Evolutionary conservation across 2,113 vertebrate species (phyloP).

Genomic region (Grammomys surdaster): DNA sequence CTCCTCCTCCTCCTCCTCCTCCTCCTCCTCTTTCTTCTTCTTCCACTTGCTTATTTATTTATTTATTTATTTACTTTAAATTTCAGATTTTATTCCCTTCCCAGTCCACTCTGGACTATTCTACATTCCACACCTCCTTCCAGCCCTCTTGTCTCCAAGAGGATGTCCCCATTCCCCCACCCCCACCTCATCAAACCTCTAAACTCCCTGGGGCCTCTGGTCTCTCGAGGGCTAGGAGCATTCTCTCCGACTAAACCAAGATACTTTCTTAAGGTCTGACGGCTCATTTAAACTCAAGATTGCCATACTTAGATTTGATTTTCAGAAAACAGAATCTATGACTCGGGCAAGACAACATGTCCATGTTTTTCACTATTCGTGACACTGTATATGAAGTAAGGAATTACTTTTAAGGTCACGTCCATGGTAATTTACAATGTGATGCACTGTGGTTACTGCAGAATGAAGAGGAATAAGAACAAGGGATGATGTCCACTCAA

Average conservation of each 20-base stretch:
- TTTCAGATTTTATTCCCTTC: no score
- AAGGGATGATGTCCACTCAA: neutral
- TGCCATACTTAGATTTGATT: neutral
- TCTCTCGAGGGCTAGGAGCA: no score
- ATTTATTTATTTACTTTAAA: no score
- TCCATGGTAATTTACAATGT: neutral
- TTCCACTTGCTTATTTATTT: no score
- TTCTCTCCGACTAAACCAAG: neutral
- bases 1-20: no score
- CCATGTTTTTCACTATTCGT: neutral
- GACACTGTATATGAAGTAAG: neutral
- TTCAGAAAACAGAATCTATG: neutral
- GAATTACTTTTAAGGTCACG: neutral
- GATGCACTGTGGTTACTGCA: neutral
- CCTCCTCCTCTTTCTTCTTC: neutral
- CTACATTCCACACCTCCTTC: no score
- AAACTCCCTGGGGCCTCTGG: no score
- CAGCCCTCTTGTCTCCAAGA: no score
- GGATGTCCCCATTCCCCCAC: no score
- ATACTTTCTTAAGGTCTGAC: neutral
- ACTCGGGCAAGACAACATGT: neutral
- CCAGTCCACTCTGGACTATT: no score
- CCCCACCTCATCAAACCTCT: no score
- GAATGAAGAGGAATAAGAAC: neutral
- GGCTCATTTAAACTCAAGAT: neutral